phyloP scores from a whole-genome alignment of 2,888 invertebrate species.

The Lasius platythorax region DNA sequence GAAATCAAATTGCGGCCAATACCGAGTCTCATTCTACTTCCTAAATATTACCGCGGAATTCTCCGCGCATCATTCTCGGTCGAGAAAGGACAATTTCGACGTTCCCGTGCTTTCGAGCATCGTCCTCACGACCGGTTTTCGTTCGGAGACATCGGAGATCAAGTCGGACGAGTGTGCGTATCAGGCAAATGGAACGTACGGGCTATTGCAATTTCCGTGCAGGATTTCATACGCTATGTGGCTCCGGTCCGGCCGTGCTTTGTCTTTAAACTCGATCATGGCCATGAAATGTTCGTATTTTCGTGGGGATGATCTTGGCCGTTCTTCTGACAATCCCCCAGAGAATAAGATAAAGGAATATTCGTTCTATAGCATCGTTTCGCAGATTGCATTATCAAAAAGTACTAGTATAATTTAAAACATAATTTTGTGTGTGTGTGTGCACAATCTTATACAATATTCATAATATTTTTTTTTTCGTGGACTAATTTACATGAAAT shows the following conservation, averaged over 20 bases:
- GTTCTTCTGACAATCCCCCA: constrained; percentile 1
- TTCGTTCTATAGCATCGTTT: neutral
- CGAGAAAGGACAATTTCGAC: constrained; percentile 52
- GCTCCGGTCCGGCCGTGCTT: neutral
- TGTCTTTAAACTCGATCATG: constrained; percentile 32
- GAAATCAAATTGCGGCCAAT: constrained; percentile 73
- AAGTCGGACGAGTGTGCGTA: constrained; percentile 30
- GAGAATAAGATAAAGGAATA: neutral
- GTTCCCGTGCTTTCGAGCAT: constrained; percentile 52
- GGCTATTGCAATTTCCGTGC: constrained; percentile 54
- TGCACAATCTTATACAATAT: neutral
- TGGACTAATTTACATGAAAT: neutral
- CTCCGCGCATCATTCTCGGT: constrained; percentile 32
- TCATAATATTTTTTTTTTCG: constrained; percentile 22
- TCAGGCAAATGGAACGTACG: constrained; percentile 59
- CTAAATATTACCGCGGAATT: constrained; percentile 67
- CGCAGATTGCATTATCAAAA: neutral
- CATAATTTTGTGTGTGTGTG: neutral
- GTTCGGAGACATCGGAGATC: constrained; percentile 13
- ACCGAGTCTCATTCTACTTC: constrained; percentile 52
- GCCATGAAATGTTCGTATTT: constrained; percentile 17
- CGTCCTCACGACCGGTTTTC: constrained; percentile 43
- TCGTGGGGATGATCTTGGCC: neutral
- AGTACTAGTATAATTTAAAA: neutral
- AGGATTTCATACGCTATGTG: constrained; percentile 41